These are phyloP conservation scores for Rhopalosiphum padi DNA, from an alignment of 1,140 invertebrate genomes.

Conservation along the genomic window DNA sequence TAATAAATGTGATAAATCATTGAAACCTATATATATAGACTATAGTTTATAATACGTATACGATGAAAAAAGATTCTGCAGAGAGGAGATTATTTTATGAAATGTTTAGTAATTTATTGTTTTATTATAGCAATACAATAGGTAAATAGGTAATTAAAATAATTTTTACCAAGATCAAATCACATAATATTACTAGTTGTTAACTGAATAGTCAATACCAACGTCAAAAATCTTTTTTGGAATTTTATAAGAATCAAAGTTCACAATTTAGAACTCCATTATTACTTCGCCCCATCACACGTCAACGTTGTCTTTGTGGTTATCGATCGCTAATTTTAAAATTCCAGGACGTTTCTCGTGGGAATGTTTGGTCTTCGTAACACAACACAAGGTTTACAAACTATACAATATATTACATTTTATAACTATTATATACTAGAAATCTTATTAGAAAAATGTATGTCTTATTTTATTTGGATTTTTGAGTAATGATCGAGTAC, in stretches of 20 bases:
- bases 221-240: background rate
- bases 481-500: background rate
- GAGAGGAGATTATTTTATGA: background rate
- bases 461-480: background rate
- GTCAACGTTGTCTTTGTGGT: background rate
- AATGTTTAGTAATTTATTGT: background rate
- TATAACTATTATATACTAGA: background rate
- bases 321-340: slow-evolving; percentile 3
- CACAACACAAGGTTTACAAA: background rate
- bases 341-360: background rate
- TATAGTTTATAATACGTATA: too few species aligned
- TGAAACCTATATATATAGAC: too few species aligned
- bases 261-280: background rate
- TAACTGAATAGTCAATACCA: background rate
- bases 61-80: background rate
- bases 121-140: background rate
- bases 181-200: background rate
- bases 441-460: background rate
- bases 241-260: background rate
- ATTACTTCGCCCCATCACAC: background rate
- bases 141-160: background rate
- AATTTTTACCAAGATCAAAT: background rate
- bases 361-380: background rate
- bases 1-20: background rate
- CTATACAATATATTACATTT: background rate